These are phyloP conservation scores for Metalampra italica DNA, from an alignment of 2,888 invertebrate species.

Conservation along the genomic window DNA sequence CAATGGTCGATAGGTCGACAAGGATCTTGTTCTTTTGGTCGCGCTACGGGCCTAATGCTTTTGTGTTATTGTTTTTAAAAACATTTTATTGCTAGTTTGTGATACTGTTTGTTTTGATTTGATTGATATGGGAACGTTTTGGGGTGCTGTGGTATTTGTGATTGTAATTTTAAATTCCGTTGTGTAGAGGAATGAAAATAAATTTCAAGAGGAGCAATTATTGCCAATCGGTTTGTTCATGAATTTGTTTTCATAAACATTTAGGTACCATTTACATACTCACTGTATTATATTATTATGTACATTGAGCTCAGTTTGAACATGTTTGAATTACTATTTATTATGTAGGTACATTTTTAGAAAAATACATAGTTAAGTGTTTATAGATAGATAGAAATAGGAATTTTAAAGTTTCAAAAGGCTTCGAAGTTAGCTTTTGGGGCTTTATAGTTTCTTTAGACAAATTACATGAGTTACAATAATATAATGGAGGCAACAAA, in stretches of 20 bases:
- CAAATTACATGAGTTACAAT: not conserved
- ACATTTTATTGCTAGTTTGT: constrained; percentile 44
- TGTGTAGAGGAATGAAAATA: not conserved
- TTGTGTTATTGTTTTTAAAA: constrained; percentile 63
- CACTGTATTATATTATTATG: no score
- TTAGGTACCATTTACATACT: no score
- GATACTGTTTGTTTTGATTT: constrained; percentile 45
- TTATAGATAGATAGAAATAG: no score
- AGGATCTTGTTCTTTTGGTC: constrained; percentile 47
- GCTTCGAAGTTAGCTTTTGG: no score
- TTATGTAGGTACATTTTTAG: no score
- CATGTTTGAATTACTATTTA: no score
- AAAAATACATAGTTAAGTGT: no score
- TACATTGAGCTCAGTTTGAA: no score
- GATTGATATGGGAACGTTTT: constrained; percentile 68
- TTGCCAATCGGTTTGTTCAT: not conserved
- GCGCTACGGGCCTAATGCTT: constrained; percentile 27
- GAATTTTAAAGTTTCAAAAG: no score
- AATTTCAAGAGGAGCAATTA: not conserved
- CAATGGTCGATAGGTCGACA: constrained; percentile 33
- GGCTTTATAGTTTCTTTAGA: not conserved
- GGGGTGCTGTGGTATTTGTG: not conserved
- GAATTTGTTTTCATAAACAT: no score
- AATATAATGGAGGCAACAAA: not conserved
- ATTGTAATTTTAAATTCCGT: not conserved